Conservation (phyloP, 2,113 vertebrate species). For the Nansenia antarctica region DNA sequence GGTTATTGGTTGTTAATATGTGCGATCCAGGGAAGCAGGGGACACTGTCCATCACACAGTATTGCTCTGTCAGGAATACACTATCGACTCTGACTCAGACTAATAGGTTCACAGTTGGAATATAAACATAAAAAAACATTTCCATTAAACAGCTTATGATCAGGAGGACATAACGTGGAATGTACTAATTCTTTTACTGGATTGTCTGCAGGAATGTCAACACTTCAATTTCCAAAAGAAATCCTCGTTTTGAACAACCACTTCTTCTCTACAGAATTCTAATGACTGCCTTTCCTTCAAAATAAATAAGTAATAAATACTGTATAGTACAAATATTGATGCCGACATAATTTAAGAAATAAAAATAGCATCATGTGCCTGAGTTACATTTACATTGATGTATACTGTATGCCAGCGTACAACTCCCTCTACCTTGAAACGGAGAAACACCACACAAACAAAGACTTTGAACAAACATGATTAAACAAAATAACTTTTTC, state of each 20-base stretch:
- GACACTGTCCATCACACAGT: conserved; percentile 21
- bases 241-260: not conserved
- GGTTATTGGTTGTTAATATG: conserved; percentile 11
- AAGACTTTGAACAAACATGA: conserved; percentile 50
- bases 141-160: conserved; percentile 17
- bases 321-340: conserved; percentile 17
- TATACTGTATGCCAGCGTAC: conserved; percentile 30
- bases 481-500: conserved; percentile 20
- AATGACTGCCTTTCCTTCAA: conserved; percentile 1
- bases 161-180: conserved; percentile 46
- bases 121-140: not conserved
- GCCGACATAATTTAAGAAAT: conserved; percentile 31
- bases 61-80: conserved; percentile 49
- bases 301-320: conserved; percentile 58
- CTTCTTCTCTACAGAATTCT: not conserved
- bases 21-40: conserved; percentile 8
- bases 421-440: conserved; percentile 10
- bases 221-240: not conserved
- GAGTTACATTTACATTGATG: conserved; percentile 20
- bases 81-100: conserved; percentile 14
- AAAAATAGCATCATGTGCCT: conserved; percentile 26
- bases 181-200: conserved; percentile 30
- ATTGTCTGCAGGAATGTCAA: conserved; percentile 2
- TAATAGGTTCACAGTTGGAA: not conserved
- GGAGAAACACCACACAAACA: conserved; percentile 13